phyloP scores from a whole-genome alignment of 2,888 invertebrate genomes.

The Apamea epomidion region DNA sequence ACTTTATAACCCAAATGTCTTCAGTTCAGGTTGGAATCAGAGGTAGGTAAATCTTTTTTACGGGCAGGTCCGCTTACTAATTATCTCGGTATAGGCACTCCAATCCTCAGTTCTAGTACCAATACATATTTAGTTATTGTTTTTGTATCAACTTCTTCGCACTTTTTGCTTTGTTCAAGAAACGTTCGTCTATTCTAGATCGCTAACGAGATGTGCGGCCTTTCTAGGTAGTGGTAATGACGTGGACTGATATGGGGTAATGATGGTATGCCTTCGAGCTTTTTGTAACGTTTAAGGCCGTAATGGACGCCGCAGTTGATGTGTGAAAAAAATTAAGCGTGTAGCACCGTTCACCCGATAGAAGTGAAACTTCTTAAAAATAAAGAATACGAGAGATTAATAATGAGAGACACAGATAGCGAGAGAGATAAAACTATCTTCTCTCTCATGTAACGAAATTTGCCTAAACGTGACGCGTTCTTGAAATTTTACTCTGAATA shows the following conservation, averaged over 20 bases:
- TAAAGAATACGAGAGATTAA: no score
- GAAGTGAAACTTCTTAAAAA: no score
- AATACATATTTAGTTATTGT: no score
- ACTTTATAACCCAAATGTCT: background rate
- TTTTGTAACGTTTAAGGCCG: background rate
- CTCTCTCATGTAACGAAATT: no score
- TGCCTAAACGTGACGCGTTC: no score
- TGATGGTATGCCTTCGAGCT: background rate
- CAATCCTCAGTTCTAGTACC: no score
- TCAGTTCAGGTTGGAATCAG: background rate
- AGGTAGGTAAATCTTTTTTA: conserved; percentile 8
- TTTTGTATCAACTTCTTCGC: no score
- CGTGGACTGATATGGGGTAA: background rate
- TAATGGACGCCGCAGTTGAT: background rate
- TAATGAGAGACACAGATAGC: no score
- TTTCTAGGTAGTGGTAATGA: conserved; percentile 1
- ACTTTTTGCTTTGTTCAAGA: background rate
- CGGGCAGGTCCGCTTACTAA: conserved; percentile 26
- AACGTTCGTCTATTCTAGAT: background rate
- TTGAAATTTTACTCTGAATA: no score
- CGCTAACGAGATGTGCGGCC: background rate
- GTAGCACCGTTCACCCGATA: background rate
- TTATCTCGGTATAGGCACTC: background rate
- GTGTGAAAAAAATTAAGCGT: background rate
- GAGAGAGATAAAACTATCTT: no score